Conservation (phyloP, 2,113 vertebrate species). For the Eolophus roseicapilla region DNA sequence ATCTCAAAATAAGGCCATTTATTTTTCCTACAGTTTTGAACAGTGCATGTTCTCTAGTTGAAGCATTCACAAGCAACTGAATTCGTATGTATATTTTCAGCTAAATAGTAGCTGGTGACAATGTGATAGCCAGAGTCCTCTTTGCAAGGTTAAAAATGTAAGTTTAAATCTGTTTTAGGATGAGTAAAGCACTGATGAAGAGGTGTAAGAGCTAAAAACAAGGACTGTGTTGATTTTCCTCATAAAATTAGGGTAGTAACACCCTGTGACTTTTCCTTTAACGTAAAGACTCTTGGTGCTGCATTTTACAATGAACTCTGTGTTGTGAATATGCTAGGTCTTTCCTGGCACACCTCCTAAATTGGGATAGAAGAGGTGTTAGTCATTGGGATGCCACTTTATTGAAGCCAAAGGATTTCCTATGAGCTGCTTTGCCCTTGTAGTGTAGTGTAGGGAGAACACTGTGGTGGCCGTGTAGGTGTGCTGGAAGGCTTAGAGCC, state of each 20-base stretch:
- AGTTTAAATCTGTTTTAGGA: not conserved
- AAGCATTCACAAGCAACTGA: not conserved
- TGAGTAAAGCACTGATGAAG: not conserved
- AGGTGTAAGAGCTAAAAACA: not conserved
- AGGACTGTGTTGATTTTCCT: not conserved
- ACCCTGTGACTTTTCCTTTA: not conserved
- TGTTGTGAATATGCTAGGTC: not conserved
- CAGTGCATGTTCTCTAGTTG: not conserved
- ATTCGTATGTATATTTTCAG: not conserved
- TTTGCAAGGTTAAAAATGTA: not conserved
- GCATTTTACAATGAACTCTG: not conserved
- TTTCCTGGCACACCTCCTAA: not conserved
- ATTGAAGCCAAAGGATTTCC: not conserved
- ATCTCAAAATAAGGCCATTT: not conserved
- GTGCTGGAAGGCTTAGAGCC: not conserved
- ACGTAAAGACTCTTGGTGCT: not conserved
- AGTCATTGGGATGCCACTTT: not conserved
- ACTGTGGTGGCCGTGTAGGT: rapidly evolving
- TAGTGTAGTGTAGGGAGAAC: not conserved
- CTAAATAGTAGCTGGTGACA: not conserved
- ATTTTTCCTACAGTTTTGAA: not conserved
- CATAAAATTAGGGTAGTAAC: not conserved
- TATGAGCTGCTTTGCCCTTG: not conserved
- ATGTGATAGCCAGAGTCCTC: not conserved
- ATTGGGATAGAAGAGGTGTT: not conserved